Evolutionary conservation across 2,888 invertebrate genomes (phyloP).

Genomic region (Thera britannica): DNA sequence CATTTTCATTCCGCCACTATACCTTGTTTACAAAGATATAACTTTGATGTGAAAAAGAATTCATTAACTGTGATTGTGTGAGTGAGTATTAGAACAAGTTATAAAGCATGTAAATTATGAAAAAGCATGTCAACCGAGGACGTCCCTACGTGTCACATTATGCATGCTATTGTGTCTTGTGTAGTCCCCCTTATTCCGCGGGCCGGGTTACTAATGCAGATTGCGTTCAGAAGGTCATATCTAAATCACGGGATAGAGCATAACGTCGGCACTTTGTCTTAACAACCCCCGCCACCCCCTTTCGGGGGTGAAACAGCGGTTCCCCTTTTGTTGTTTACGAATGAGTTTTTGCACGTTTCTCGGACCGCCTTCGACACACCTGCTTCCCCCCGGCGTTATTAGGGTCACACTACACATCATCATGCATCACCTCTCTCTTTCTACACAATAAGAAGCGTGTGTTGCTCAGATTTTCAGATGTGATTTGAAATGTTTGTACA

Average conservation of each 20-base stretch:
- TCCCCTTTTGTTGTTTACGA: constrained; percentile 78
- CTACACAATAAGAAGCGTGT: background rate
- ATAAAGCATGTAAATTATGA: no score
- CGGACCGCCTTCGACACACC: constrained; percentile 72
- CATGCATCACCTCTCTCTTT: background rate
- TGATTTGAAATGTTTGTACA: no score
- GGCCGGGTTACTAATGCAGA: constrained; percentile 73
- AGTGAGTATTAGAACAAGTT: no score
- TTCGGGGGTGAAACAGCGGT: constrained; percentile 56
- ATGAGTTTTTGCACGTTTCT: constrained; percentile 77
- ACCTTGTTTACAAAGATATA: no score
- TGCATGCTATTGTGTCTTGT: background rate
- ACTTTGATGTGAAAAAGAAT: no score
- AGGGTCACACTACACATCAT: constrained; percentile 28
- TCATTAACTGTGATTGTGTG: no score
- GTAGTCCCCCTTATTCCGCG: constrained; percentile 34
- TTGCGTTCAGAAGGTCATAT: constrained; percentile 78
- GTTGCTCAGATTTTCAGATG: no score
- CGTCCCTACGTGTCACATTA: background rate
- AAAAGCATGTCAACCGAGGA: no score
- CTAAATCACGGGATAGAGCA: constrained; percentile 78
- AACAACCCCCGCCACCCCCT: constrained; percentile 69
- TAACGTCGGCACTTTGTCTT: constrained; percentile 78
- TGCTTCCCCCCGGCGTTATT: constrained; percentile 60
- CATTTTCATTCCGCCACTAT: no score